phyloP scores from a whole-genome alignment of 2,888 invertebrate genomes.

The Drosophila formosana region DNA sequence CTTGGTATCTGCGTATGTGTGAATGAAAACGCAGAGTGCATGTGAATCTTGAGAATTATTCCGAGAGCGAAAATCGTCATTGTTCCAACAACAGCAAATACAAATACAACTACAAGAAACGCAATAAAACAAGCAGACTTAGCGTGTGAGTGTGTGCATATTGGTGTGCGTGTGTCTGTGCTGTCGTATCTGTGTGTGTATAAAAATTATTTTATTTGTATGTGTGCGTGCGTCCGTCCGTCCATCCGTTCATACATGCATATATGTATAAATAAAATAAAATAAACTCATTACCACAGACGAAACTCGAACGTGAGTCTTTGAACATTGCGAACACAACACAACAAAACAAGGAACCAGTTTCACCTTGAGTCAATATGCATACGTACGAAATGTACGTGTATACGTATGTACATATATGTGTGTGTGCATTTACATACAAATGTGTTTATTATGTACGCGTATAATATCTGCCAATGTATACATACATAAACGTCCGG shows the following conservation, averaged over 20 bases:
- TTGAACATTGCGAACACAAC: conserved; percentile 74
- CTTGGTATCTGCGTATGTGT: background rate
- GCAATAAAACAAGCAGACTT: conserved; percentile 31
- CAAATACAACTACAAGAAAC: conserved; percentile 40
- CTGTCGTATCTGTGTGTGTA: conserved; percentile 31
- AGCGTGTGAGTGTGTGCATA: conserved; percentile 1
- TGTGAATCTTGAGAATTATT: conserved; percentile 25
- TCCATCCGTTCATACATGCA: conserved; percentile 14
- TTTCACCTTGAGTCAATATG: conserved; percentile 73
- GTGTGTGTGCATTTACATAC: conserved; percentile 27
- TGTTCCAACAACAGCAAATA: conserved; percentile 31
- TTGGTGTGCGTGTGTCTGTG: background rate
- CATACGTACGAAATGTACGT: conserved; percentile 28
- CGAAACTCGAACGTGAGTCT: conserved; percentile 77
- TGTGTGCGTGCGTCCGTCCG: background rate
- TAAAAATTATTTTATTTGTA: conserved; percentile 14
- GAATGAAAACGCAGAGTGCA: conserved; percentile 12
- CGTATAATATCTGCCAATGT: conserved; percentile 16
- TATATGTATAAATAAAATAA: conserved; percentile 47
- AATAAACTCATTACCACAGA: conserved; percentile 73
- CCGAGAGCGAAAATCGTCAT: conserved; percentile 34
- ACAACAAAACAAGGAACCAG: conserved; percentile 74
- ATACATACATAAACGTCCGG: conserved; percentile 24
- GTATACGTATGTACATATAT: conserved; percentile 1
- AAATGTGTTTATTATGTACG: conserved; percentile 3